Evolutionary conservation across 1,140 invertebrate species (phyloP), one percentile per base, ranked within the genome.

Genomic region (Pogonomyrmex barbatus): DNA sequence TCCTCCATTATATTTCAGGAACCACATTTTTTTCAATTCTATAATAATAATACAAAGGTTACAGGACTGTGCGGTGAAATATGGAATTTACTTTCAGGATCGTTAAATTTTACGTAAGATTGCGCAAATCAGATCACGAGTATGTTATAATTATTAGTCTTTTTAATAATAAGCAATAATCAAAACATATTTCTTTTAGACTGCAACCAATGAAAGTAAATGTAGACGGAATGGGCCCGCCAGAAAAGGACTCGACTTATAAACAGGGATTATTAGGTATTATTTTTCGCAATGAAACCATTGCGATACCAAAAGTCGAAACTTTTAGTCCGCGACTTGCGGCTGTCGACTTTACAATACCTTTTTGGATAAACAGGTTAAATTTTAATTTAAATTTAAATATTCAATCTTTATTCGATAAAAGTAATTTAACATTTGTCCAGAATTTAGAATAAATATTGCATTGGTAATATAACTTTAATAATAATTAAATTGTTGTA

Each of bases 161-260:
- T 78, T 78, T 36, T 71, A 33, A 78, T 68, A 62, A 60, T 54
- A 45, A n/a, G 42, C 17, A 39, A 0, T 71, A 81, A 88, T 65
- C 50, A 87, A 87, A 86, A 6, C 75, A 39, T 87, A 77, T 70
- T 62, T 86, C 14, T 87, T 42, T 76, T n/a, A 92, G 91, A 52
- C 75, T 93, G 10, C 67, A 87, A 10, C 70, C 88, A 33, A 45
- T 85, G 24, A 71, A 71, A 12, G 10, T n/a, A 0, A 9, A 85
- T 0, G 45, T 83, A 5, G 14, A 4, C 0, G 30, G 12, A 8
- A 65, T 91, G 9, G 93, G 92, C 4, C 0, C 3, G 0, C 6
- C 9, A 17, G 56, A 12, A 0, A 0, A 24, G 2, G 88, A 89
- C 24, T 84, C 62, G 8, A 87, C 14, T 47, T 91, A 54, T 42